Base-by-base conservation (phyloP, 2,113 vertebrate species). In the Microcebus jonahi region DNA sequence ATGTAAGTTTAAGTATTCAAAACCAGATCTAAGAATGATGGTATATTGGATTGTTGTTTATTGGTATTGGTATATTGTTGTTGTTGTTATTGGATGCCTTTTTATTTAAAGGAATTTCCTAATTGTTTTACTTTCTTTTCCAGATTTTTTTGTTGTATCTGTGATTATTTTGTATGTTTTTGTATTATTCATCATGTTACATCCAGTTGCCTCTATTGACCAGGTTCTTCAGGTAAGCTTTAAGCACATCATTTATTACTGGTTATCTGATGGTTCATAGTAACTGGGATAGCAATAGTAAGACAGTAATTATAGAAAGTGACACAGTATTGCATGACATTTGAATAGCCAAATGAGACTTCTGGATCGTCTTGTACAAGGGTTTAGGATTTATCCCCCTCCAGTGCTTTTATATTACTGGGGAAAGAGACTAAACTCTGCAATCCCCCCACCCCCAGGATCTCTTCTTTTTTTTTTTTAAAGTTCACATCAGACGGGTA, bases 161-260 rank as follows among this genome's bases (percentile, higher is more conserved):
- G 98, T 99, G 96, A 87, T 98, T 91, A 93, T 98, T 97, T 98
- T 99, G 39, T 99, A 98, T 81, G 94, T 98, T 98, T 98, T 99
- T 96, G 98, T 99, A 79, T 97, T 99, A 75, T 98, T 99, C 99
- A 99, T 99, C 98, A 98, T 99, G 99, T 99, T 99, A 97, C 96
- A 99, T 97, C 99, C 99, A 23, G 90, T 99, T 88, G 88, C 99
- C 90, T 92, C 97, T 81, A 98, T 99, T 67, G 99, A 99, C 0
- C 0, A 81, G 0, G 98, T 98, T 98, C 98, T 99, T 79, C 98
- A 99, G 99, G 99, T 99, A 98, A 98, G 98, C 90, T 34, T 88
- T 63, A 55, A 68, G 29, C 14, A 80, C 8, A 50, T 82, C 36
- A 10, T 4, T 95, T 79, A 17, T 48, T 83, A n/a, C 20, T 67